Conservation (phyloP, 2,797 vertebrate genomes). For the Parauchenoglanis punctatus region DNA sequence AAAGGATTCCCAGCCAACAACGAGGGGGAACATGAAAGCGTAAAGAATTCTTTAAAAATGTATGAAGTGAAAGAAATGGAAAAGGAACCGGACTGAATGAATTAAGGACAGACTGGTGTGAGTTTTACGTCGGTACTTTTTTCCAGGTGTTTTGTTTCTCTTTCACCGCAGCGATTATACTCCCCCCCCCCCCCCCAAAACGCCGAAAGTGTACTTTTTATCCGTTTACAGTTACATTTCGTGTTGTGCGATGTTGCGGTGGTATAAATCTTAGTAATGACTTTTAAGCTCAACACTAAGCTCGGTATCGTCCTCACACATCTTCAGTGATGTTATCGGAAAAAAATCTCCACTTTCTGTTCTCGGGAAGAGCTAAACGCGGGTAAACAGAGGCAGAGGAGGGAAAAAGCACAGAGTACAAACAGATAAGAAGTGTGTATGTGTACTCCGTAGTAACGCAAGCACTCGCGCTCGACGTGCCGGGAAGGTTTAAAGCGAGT, state of each 20-base stretch:
- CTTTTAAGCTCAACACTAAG: conserved; percentile 62
- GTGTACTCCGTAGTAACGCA: not conserved
- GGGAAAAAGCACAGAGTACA: not conserved
- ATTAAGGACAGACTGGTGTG: not conserved
- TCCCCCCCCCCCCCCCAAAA: too few relatives aligned
- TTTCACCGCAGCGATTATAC: too few relatives aligned
- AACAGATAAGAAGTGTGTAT: conserved; percentile 32
- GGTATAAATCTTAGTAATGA: not conserved
- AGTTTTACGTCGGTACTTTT: too few relatives aligned
- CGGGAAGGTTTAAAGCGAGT: not conserved
- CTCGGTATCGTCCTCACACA: conserved; percentile 51
- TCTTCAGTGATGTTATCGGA: conserved; percentile 40
- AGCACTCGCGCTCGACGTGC: not conserved
- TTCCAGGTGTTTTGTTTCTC: too few relatives aligned
- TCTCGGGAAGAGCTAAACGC: not conserved
- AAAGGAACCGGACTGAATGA: not conserved
- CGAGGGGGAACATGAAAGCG: not conserved
- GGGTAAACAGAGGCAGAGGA: conserved; percentile 26
- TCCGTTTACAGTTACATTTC: not conserved
- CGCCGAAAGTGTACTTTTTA: not conserved
- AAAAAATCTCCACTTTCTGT: not conserved
- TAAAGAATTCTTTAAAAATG: not conserved
- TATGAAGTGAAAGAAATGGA: not conserved
- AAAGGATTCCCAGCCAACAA: not conserved
- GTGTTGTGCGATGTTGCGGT: not conserved